Conservation (phyloP, 1,140 invertebrate genomes). For the Drosophila albomicans region DNA sequence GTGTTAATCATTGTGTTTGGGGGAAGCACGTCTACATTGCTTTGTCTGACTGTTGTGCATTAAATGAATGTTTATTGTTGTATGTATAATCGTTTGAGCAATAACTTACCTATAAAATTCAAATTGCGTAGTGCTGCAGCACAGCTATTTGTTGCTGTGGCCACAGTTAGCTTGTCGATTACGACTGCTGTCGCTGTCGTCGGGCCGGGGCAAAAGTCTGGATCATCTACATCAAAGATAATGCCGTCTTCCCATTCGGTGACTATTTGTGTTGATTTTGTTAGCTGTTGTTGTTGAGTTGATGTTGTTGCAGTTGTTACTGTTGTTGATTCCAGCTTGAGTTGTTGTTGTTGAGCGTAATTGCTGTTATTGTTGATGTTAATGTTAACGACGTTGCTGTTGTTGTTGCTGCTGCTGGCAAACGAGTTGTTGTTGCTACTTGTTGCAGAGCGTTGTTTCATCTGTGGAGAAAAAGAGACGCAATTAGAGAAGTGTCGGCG, state of each 20-base stretch:
- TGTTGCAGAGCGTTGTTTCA: slow-evolving; percentile 67
- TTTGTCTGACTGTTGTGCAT: slow-evolving; percentile 1
- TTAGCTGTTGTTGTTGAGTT: slow-evolving; percentile 32
- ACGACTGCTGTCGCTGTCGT: slow-evolving; percentile 41
- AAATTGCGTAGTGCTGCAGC: slow-evolving; percentile 52
- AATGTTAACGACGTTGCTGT: slow-evolving; percentile 13
- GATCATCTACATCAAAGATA: slow-evolving; percentile 84
- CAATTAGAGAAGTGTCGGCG: slow-evolving; percentile 48
- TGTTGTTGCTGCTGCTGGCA: slow-evolving; percentile 42
- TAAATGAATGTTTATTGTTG: slow-evolving; percentile 13
- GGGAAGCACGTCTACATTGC: not conserved
- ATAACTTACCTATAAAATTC: slow-evolving; percentile 70
- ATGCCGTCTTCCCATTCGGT: slow-evolving; percentile 82
- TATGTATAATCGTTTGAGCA: slow-evolving; percentile 4
- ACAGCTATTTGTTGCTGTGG: slow-evolving; percentile 37
- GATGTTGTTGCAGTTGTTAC: slow-evolving; percentile 31
- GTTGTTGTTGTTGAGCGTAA: slow-evolving; percentile 33
- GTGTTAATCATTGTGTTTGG: not conserved
- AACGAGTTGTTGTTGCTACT: slow-evolving; percentile 61
- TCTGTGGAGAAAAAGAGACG: slow-evolving; percentile 43
- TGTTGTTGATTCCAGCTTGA: slow-evolving; percentile 24
- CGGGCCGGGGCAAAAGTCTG: slow-evolving; percentile 74
- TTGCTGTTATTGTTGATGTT: slow-evolving; percentile 35
- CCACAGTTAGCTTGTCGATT: slow-evolving; percentile 50
- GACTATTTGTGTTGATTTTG: slow-evolving; percentile 64